Evolutionary conservation across 1,140 invertebrate species (phyloP).

Genomic region (Globodera rostochiensis): DNA sequence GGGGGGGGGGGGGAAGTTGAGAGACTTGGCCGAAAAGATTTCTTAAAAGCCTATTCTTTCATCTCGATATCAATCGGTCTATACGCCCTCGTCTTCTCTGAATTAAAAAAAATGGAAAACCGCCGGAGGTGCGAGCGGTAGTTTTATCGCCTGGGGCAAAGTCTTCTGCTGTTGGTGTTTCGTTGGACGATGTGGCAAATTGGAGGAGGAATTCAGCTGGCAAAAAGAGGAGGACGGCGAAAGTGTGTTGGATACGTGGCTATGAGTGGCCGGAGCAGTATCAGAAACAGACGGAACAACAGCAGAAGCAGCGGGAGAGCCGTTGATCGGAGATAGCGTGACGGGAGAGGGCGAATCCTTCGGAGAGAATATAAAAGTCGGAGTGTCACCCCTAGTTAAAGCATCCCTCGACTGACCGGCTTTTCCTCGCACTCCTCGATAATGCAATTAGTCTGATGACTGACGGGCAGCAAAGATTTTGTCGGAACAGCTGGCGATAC

Average conservation of each 20-base stretch:
- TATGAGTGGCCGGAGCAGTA: neutral
- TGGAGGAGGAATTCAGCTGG: conserved; percentile 14
- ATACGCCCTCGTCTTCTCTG: too few species aligned
- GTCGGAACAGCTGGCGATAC: conserved; percentile 24
- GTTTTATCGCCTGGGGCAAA: neutral
- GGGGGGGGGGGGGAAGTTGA: neutral
- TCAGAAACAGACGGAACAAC: neutral
- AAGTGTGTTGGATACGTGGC: neutral
- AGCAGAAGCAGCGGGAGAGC: conserved; percentile 1
- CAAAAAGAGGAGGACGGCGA: neutral
- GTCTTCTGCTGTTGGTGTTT: conserved; percentile 18
- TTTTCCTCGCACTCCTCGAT: conserved; percentile 43
- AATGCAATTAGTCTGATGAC: conserved; percentile 28
- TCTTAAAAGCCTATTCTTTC: neutral
- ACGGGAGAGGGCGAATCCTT: conserved; percentile 37
- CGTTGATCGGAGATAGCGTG: conserved; percentile 1
- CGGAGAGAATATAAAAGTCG: too few species aligned
- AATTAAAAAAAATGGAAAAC: conserved; percentile 5
- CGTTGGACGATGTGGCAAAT: conserved; percentile 22
- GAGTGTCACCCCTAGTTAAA: too few species aligned
- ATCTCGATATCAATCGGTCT: neutral
- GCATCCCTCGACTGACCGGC: neutral
- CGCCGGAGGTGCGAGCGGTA: neutral
- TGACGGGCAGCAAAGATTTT: conserved; percentile 19
- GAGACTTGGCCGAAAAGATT: neutral